Evolutionary conservation across 1,140 invertebrate genomes (phyloP), one percentile per base, ranked within the genome.

Genomic region (Plodia interpunctella): DNA sequence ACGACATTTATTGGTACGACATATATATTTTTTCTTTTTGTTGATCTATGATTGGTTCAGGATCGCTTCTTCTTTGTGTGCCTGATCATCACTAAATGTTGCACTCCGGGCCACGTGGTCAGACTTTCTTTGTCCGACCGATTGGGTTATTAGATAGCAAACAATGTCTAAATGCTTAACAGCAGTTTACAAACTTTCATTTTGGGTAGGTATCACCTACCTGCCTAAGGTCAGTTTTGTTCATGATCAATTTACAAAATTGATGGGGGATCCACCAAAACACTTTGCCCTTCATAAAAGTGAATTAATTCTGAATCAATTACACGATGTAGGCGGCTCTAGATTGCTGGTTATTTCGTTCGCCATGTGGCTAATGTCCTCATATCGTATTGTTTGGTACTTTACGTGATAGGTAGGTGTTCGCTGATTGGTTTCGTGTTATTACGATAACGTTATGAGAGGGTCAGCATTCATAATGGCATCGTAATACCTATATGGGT

Each of bases 201-300:
- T 10, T 5, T 32, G 30, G 30, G 6, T 9, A 32, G 2, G 5
- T 11, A 9, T 11, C 35, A 38, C 5, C 2, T 15, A 15, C 38
- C n/a, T 44, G 38, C n/a, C n/a, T 44, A 17, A 1, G 13, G 11
- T 9, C 30, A 44, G 38, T 15, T 2, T 15, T 44, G 38, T 44
- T 44, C 5, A 5, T 44, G n/a, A 73, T 70, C 74, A 83, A 82
- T 87, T 87, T 80, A 76, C 57, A 74, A 83, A 84, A 85, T 85
- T 85, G 78, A 83, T 79, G 76, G 73, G 78, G 76, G 75, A 80
- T 44, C 15, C 38, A 44, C 38, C 38, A 44, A 44, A 44, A 44
- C 38, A 44, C 74, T 83, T 83, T 78, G 64, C 75, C 79, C 72
- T 78, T 82, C 73, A 78, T 83, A 82, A 82, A 44, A 76, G 58